These are phyloP conservation scores for Sanderia malayensis DNA, from an alignment of 30 jellyfish, hydroid and myxozoan genomes.

Conservation along the genomic window DNA sequence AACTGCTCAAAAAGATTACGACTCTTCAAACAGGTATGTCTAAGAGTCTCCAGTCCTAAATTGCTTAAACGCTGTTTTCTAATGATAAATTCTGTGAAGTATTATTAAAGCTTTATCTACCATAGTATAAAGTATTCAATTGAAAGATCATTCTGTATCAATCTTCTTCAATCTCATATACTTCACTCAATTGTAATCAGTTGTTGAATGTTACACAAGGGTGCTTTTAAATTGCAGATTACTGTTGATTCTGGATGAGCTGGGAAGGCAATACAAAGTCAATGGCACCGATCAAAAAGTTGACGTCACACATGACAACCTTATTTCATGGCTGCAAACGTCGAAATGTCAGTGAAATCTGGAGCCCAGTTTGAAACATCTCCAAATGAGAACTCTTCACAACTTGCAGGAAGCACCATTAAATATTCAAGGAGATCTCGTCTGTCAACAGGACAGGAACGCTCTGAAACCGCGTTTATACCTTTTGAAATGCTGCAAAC, in stretches of 20 bases:
- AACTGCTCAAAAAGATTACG: background rate
- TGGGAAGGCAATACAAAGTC: background rate
- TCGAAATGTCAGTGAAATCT: background rate
- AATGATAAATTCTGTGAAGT: too few species aligned
- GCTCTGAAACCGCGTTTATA: background rate
- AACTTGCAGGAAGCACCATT: background rate
- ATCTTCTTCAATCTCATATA: too few species aligned
- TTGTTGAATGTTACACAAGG: too few species aligned
- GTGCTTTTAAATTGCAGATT: too few species aligned
- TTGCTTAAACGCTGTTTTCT: too few species aligned
- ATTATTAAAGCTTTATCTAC: too few species aligned
- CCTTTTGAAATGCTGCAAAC: background rate
- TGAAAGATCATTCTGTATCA: too few species aligned
- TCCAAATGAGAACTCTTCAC: background rate
- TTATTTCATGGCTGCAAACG: background rate
- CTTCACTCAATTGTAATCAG: too few species aligned
- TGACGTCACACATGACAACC: background rate
- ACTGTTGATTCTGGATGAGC: background rate
- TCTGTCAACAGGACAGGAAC: background rate
- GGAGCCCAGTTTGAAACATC: background rate
- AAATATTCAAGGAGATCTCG: background rate
- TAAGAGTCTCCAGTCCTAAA: too few species aligned
- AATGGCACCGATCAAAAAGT: background rate
- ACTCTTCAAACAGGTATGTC: background rate
- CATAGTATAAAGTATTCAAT: too few species aligned